These are phyloP conservation scores for Dipodomys ordii DNA, from an alignment of 2,113 vertebrate genomes.

Conservation along the genomic window DNA sequence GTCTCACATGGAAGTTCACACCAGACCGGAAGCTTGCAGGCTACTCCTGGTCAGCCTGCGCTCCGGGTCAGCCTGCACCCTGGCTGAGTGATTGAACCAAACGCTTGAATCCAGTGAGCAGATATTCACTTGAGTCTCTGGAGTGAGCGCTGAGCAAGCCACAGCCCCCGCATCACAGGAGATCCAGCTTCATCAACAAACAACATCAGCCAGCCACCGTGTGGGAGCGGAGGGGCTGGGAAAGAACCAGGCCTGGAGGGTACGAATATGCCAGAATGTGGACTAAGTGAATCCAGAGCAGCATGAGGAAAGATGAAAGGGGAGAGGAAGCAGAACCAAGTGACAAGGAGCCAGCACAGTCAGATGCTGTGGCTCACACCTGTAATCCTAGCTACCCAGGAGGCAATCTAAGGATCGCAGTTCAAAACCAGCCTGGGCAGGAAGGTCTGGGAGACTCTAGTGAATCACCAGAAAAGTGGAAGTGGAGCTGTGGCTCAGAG, in stretches of 20 bases:
- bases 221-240: neutral
- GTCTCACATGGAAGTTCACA: neutral
- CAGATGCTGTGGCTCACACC: no score
- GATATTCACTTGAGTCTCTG: slow-evolving; percentile 5
- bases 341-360: no score
- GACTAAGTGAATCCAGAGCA: neutral
- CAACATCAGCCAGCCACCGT: neutral
- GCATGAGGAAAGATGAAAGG: neutral
- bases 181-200: neutral
- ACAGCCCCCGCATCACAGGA: neutral
- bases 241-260: no score
- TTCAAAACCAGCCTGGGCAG: no score
- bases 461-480: no score
- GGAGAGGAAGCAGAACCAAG: neutral
- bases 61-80: neutral
- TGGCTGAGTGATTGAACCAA: neutral
- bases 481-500: no score
- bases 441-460: no score
- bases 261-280: neutral
- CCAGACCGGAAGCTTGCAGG: neutral
- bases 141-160: neutral
- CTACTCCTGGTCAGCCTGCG: neutral
- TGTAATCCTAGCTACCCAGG: no score
- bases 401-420: no score
- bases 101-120: neutral